These are phyloP conservation scores for Salminus brasiliensis DNA, from an alignment of 2,113 vertebrate species.

Conservation along the genomic window DNA sequence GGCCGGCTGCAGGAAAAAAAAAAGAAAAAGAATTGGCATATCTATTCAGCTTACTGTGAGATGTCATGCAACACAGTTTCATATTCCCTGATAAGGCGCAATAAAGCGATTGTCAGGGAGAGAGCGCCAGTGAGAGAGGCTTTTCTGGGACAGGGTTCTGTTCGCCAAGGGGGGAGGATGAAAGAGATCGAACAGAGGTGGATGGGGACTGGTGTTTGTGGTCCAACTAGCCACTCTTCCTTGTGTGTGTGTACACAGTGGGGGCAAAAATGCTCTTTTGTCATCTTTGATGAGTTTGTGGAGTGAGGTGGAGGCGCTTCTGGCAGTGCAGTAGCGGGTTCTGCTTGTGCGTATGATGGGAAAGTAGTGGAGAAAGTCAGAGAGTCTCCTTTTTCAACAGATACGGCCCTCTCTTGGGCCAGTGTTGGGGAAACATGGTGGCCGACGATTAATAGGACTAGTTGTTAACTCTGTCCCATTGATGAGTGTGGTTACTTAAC, in stretches of 20 bases:
- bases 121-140: slow-evolving; percentile 68
- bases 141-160: slow-evolving; percentile 54
- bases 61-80: slow-evolving; percentile 92
- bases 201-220: slow-evolving; percentile 12
- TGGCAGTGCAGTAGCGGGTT: slow-evolving; percentile 17
- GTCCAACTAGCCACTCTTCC: slow-evolving; percentile 26
- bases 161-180: slow-evolving; percentile 8
- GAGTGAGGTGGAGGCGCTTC: slow-evolving; percentile 19
- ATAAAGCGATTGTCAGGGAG: slow-evolving; percentile 89
- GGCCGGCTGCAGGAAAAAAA: slow-evolving; percentile 79
- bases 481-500: too few relatives aligned
- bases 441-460: too few relatives aligned
- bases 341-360: not conserved
- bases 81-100: slow-evolving; percentile 95
- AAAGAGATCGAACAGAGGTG: slow-evolving; percentile 24
- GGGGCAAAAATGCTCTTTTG: slow-evolving; percentile 46
- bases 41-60: slow-evolving; percentile 87
- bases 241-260: not conserved
- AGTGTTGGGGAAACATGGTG: too few relatives aligned
- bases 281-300: slow-evolving; percentile 49
- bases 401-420: slow-evolving; percentile 35
- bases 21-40: slow-evolving; percentile 94
- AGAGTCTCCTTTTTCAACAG: slow-evolving; percentile 56
- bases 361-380: not conserved
- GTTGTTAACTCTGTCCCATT: too few relatives aligned